These are phyloP conservation scores for Polypterus senegalus DNA, from an alignment of 2,113 vertebrate species.

Conservation along the genomic window DNA sequence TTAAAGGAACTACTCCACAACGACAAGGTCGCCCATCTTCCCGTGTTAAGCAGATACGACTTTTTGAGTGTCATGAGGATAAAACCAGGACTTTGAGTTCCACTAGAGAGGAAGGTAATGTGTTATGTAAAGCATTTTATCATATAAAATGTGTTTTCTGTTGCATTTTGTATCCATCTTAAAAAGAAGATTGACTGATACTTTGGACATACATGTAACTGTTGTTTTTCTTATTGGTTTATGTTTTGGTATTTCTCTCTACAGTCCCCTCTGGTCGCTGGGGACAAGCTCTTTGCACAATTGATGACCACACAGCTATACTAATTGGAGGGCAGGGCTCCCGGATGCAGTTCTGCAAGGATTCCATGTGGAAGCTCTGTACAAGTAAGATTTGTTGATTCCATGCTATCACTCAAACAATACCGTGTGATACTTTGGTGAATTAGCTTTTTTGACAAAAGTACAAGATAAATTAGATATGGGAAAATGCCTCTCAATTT, in stretches of 20 bases:
- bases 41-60: slow-evolving; percentile 29
- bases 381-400: slow-evolving; percentile 29
- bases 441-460: too few relatives aligned
- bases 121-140: slow-evolving; percentile 5
- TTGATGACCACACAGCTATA: slow-evolving; percentile 51
- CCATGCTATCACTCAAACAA: too few relatives aligned
- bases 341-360: slow-evolving; percentile 55
- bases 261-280: slow-evolving; percentile 45
- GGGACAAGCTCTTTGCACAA: slow-evolving; percentile 49
- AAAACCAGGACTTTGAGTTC: slow-evolving; percentile 19
- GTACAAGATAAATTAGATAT: too few relatives aligned
- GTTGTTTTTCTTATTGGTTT: not conserved
- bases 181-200: not conserved
- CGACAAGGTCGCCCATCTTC: slow-evolving; percentile 28
- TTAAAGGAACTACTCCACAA: slow-evolving; percentile 31
- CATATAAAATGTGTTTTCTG: not conserved
- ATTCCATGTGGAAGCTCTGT: slow-evolving; percentile 58
- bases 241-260: slow-evolving; percentile 19
- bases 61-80: slow-evolving; percentile 25
- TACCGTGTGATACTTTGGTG: too few relatives aligned
- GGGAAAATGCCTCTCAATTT: too few relatives aligned
- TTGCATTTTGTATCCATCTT: not conserved
- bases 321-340: slow-evolving; percentile 52
- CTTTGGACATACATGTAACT: not conserved
- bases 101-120: slow-evolving; percentile 29